A percentile compares a stretch with the other conserved stretches of the same genome.
These are phyloP conservation scores for Drosophila putrida DNA, from an alignment of 2,888 invertebrate genomes.

Conservation along the genomic window DNA sequence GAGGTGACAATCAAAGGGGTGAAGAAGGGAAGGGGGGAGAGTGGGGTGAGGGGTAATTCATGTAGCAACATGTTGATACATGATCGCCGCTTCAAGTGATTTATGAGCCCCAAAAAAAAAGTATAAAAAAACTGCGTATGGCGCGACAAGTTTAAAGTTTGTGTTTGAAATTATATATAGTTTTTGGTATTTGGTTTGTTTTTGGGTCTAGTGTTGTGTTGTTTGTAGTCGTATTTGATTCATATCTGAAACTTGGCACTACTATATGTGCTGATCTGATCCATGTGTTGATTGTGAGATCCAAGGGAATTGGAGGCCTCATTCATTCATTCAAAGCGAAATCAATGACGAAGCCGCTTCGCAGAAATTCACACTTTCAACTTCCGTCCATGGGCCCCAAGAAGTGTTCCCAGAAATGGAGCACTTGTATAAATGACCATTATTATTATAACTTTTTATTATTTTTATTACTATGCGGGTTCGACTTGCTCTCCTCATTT, in stretches of 20 bases:
- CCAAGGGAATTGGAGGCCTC: conserved; percentile 4
- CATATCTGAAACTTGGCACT: conserved; percentile 3
- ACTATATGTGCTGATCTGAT: conserved; percentile 21
- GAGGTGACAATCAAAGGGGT: not conserved
- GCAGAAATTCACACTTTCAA: conserved; percentile 56
- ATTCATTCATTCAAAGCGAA: conserved; percentile 32
- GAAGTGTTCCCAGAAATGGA: conserved; percentile 60
- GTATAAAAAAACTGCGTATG: conserved; percentile 2
- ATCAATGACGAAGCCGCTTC: conserved; percentile 58
- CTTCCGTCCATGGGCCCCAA: conserved; percentile 51
- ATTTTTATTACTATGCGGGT: conserved; percentile 26
- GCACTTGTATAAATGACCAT: conserved; percentile 37
- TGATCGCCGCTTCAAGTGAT: conserved; percentile 57
- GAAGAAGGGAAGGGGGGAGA: not conserved
- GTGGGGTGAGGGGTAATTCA: not conserved
- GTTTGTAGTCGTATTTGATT: conserved; percentile 29
- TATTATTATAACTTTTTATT: conserved; percentile 14
- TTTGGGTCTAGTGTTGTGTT: not conserved
- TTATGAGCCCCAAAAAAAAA: conserved; percentile 59
- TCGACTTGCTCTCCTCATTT: conserved; percentile 13
- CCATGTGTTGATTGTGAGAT: too few relatives aligned
- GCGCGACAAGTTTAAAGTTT: conserved; percentile 46
- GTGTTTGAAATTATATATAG: not conserved
- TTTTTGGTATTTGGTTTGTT: not conserved
- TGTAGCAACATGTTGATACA: conserved; percentile 68